Base-by-base conservation (phyloP, 2,888 invertebrate genomes). In the Volucella zonaria region DNA sequence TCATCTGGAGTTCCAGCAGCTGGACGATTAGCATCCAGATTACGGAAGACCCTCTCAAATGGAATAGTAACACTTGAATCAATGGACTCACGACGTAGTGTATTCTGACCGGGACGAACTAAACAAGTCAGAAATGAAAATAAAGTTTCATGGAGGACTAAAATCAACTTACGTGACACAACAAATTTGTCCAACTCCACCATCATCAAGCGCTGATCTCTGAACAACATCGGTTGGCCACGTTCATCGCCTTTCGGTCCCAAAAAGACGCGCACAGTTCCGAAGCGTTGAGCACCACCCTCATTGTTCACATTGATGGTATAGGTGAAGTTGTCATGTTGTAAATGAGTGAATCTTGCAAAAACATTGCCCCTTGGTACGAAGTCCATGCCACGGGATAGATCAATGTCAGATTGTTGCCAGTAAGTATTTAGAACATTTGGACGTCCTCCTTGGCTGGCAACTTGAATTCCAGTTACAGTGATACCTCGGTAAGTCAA, bases 41-140 rank as follows among this genome's bases (percentile, higher is more conserved):
- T 94, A 10, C 95, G 94, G 94, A 96, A 97, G 1, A 96, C 96
- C 77, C 95, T 93, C 90, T 96, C 96, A 90, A 95, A 96, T 0
- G 96, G 96, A 89, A 96, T 96, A 10, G 96, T 97, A 12, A 97
- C 95, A 0, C 96, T 95, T 0, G 97, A 97, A 61, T 96, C 94
- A 0, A 91, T 90, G 6, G 96, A 96, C 18, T 92, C 91, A 12
- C 95, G 94, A 0, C 93, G 93, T 67, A 97, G 93, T 0, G 93
- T 94, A 89, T 95, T 96, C 83, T 92, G 92, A 4, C 96, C 96
- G 0, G 95, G 93, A 56, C 93, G 93, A 76, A 97, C 96, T 95
- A 91, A 2, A 88, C 87, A 47, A 71, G 14, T 52, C 47, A 58
- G 75, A 62, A 59, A 12, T 52, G 43, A 11, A n/a, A 31, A 31